These are phyloP conservation scores for Aspidoscelis tigris DNA, from an alignment of 2,113 vertebrate genomes.

Conservation along the genomic window DNA sequence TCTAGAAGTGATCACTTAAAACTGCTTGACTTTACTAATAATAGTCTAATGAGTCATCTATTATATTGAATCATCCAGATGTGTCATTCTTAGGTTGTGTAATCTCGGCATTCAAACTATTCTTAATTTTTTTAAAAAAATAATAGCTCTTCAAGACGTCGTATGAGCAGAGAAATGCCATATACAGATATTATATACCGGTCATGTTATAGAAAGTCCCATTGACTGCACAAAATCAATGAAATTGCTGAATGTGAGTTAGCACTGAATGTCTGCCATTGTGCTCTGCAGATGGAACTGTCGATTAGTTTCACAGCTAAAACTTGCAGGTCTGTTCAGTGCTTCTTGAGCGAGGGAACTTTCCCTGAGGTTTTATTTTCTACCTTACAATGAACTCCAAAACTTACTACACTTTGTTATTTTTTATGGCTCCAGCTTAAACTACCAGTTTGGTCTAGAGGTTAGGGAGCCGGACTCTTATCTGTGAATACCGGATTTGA, in stretches of 20 bases:
- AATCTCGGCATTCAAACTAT: background rate
- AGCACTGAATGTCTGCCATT: constrained; percentile 10
- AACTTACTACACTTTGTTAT: background rate
- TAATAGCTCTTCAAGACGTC: background rate
- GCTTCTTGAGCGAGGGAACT: background rate
- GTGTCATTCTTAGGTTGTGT: background rate
- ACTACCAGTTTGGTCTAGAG: background rate
- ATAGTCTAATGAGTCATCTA: background rate
- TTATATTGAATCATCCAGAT: background rate
- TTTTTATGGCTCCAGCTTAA: background rate
- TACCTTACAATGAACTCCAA: background rate
- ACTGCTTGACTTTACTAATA: background rate
- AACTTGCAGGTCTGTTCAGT: background rate
- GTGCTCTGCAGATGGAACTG: background rate
- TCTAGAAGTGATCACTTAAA: constrained; percentile 5
- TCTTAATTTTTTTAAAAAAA: background rate
- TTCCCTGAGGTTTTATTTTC: background rate
- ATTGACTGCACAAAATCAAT: background rate
- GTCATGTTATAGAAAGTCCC: background rate
- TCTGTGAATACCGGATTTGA: too few species aligned
- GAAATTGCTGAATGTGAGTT: constrained; percentile 8
- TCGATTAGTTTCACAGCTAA: background rate
- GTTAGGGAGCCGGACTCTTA: too few species aligned
- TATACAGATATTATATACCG: background rate
- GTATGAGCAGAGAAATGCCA: background rate